phyloP scores from a whole-genome alignment of 2,888 invertebrate species.

The Aspidiotus rigidus region DNA sequence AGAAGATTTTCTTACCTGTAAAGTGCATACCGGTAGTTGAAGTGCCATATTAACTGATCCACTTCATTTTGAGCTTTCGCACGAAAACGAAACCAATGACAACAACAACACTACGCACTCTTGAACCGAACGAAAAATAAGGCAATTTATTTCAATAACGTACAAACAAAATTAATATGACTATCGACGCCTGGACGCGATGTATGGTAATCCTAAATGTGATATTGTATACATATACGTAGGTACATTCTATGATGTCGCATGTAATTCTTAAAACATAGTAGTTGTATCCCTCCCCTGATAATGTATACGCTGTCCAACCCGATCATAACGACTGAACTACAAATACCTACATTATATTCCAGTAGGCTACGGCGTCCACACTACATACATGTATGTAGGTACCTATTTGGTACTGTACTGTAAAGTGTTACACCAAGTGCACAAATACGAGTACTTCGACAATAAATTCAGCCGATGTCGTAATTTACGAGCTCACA shows the following conservation, averaged over 20 bases:
- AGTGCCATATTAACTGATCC: slow-evolving; percentile 25
- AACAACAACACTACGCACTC: too few species aligned
- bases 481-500: slow-evolving; percentile 12
- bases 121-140: not conserved
- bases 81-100: too few species aligned
- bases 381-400: too few species aligned
- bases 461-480: slow-evolving; percentile 11
- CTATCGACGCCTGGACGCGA: slow-evolving; percentile 19
- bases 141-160: slow-evolving; percentile 1
- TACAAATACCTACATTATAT: too few species aligned
- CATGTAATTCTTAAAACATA: slow-evolving; percentile 24
- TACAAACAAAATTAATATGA: not conserved
- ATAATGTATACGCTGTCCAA: too few species aligned
- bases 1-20: slow-evolving; percentile 12
- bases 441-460: not conserved
- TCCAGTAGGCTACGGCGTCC: too few species aligned
- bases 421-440: not conserved
- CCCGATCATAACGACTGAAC: too few species aligned
- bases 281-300: slow-evolving; percentile 20
- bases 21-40: slow-evolving; percentile 23
- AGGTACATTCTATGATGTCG: slow-evolving; percentile 28
- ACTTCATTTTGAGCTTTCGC: not conserved
- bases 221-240: not conserved
- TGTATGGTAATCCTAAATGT: slow-evolving; percentile 18
- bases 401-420: not conserved